Evolutionary conservation across 2,797 vertebrate genomes (phyloP).

Genomic region (Uromys caudimaculatus): DNA sequence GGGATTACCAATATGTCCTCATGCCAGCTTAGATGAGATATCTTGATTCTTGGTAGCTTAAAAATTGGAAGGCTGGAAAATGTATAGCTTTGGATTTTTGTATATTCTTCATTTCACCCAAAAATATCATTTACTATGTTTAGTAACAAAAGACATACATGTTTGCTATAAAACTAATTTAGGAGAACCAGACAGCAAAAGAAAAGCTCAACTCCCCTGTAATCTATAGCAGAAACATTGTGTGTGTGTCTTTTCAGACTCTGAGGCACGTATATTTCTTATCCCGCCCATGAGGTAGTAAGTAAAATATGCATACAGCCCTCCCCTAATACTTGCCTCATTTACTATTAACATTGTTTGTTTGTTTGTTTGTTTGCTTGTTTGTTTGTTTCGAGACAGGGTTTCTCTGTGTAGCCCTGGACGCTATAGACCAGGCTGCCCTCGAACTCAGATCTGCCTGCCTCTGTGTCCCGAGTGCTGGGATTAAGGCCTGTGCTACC

Average conservation of each 20-base stretch:
- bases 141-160: conserved; percentile 19
- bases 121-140: conserved; percentile 22
- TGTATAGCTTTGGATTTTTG: conserved; percentile 37
- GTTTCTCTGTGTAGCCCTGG: neutral
- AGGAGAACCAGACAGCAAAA: conserved; percentile 33
- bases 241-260: conserved; percentile 31
- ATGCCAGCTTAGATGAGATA: neutral
- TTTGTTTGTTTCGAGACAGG: neutral
- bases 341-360: neutral
- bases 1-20: neutral
- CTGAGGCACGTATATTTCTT: neutral
- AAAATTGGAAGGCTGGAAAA: conserved; percentile 40
- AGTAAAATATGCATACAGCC: neutral
- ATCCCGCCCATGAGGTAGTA: neutral
- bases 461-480: neutral
- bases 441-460: neutral
- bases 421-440: neutral
- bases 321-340: neutral
- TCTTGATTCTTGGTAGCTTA: conserved; percentile 57
- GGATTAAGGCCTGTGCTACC: neutral
- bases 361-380: neutral
- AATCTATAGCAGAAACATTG: conserved; percentile 39
- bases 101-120: neutral
- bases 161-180: neutral
- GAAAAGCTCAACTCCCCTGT: neutral